Conservation (phyloP, 2,888 invertebrate genomes). For the Tridacna crocea region DNA sequence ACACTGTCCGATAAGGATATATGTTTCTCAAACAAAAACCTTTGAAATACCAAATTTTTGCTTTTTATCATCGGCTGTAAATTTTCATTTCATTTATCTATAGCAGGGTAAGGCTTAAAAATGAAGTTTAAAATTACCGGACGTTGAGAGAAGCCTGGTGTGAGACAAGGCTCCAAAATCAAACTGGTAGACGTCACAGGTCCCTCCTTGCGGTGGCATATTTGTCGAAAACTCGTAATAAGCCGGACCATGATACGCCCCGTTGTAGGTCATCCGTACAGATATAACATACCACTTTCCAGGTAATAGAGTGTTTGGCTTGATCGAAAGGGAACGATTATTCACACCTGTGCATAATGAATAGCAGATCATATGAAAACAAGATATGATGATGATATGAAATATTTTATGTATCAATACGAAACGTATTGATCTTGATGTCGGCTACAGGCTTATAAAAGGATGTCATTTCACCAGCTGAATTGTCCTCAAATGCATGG, state of each 20-base stretch:
- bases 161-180: not conserved
- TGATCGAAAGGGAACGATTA: slow-evolving; percentile 40
- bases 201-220: slow-evolving; percentile 42
- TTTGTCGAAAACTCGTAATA: slow-evolving; percentile 59
- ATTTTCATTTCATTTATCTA: no score
- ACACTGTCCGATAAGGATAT: no score
- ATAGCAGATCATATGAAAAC: not conserved
- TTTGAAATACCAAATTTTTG: no score
- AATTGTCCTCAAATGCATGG: no score
- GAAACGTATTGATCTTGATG: no score
- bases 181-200: slow-evolving; percentile 46
- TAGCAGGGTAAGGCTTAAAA: no score
- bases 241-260: slow-evolving; percentile 38
- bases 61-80: no score
- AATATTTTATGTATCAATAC: no score
- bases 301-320: slow-evolving; percentile 29
- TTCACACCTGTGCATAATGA: not conserved
- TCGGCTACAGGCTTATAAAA: no score
- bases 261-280: slow-evolving; percentile 16
- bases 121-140: slow-evolving; percentile 1
- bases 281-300: slow-evolving; percentile 50
- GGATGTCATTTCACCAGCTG: no score
- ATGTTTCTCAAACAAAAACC: no score
- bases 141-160: not conserved
- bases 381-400: no score